Base-by-base conservation (phyloP, 2,113 vertebrate species). In the Nesospiza acunhae region DNA sequence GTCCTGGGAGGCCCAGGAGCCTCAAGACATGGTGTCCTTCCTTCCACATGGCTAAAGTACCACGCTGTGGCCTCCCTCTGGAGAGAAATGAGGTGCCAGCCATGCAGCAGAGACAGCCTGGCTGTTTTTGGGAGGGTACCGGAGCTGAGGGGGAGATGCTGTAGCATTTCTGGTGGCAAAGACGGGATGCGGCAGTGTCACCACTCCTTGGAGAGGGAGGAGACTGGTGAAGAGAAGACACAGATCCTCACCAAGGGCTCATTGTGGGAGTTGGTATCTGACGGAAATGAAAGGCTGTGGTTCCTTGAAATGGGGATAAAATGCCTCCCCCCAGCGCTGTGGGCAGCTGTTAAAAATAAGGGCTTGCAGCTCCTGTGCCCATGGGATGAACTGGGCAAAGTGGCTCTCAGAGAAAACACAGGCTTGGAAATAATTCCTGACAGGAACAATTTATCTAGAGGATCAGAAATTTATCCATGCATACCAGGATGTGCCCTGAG, bases 71-170 rank as follows among this genome's bases (percentile, higher is more conserved):
- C 50, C 19, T 72, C 42, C 13, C 6, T 22, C 41, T 74, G 17
- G 37, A 30, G 75, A 75, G 13, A 24, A 22, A 0, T 3, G 26
- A 37, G 24, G 2, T 53, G 33, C 50, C 28, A 67, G 3, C 14
- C 13, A 3, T 20, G 15, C 15, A 60, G 20, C 17, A 85, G 46
- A 30, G 21, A 15, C 3, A 44, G 10, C 3, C 39, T 80, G 80
- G 11, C 44, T 72, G 11, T 8, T 90, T 28, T 41, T 24, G 20
- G 12, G 33, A 18, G 9, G 4, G 39, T 37, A 19, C 4, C 35
- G 12, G 4, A n/a, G 18, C 19, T 39, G 19, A 20, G 0, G 0
- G 10, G 55, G 17, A 1, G 0, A 56, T 16, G 28, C 27, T 74
- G 20, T 4, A 31, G 7, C 20, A 55, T 4, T 41, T 7, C 11